Conservation (phyloP, 2,797 vertebrate species). For the Silurus lanzhouensis region DNA sequence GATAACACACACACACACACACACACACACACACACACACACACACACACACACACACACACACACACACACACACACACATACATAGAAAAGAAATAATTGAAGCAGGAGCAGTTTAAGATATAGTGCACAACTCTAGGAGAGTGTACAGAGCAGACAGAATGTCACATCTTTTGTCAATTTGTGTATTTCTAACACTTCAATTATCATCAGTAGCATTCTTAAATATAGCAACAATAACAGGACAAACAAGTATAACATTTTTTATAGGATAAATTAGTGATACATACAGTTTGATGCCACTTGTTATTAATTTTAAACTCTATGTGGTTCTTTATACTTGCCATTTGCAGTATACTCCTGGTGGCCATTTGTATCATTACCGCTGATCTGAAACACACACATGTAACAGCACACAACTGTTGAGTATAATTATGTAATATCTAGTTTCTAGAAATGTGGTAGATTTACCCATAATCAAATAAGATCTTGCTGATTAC, state of each 20-base stretch:
- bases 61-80: no score
- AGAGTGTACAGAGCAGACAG: neutral
- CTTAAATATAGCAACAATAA: neutral
- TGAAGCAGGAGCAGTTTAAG: neutral
- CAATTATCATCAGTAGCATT: neutral
- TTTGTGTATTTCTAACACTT: neutral
- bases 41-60: neutral
- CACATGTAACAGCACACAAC: neutral
- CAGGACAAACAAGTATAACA: neutral
- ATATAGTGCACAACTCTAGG: neutral
- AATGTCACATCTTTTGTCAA: neutral
- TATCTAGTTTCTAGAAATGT: neutral
- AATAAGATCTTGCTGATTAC: neutral
- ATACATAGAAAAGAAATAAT: neutral
- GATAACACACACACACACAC: neutral
- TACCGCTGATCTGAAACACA: conserved; percentile 8
- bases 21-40: neutral
- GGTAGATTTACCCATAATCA: neutral
- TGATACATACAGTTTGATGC: neutral
- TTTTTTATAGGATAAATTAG: neutral
- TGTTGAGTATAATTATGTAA: neutral
- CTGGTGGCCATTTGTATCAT: neutral
- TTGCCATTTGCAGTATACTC: conserved; percentile 10
- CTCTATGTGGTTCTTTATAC: no score
- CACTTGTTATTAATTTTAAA: neutral